phyloP scores from a whole-genome alignment of 2,797 vertebrate species.

The Helicolenus hilgendorfi region DNA sequence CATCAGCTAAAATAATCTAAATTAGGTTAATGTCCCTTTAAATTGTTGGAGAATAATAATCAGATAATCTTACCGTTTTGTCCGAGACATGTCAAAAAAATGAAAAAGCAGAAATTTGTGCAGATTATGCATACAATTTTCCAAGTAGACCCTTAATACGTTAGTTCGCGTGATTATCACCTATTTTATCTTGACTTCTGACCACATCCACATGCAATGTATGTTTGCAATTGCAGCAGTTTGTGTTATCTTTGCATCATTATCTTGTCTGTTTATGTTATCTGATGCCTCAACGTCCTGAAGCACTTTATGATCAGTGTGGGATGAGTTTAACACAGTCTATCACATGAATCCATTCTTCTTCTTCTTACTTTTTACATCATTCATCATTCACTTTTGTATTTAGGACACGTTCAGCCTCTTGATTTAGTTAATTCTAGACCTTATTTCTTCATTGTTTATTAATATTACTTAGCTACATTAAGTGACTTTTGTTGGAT shows the following conservation, averaged over 20 bases:
- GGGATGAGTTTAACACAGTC: not conserved
- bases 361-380: too few species aligned
- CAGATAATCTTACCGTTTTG: slow-evolving; percentile 20
- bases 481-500: not conserved
- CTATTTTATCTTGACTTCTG: not conserved
- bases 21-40: not conserved
- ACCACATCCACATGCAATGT: not conserved
- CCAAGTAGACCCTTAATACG: not conserved
- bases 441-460: not conserved
- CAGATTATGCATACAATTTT: slow-evolving; percentile 9
- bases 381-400: not conserved
- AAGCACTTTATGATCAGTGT: not conserved
- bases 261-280: not conserved
- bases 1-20: slow-evolving; percentile 23
- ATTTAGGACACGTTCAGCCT: not conserved
- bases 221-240: not conserved
- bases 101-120: slow-evolving; percentile 1
- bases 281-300: not conserved
- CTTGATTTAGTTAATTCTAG: not conserved
- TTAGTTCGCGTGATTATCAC: not conserved
- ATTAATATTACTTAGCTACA: not conserved
- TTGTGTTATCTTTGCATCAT: not conserved
- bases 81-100: slow-evolving; percentile 13
- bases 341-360: not conserved
- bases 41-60: not conserved